Conservation (phyloP, 2,888 invertebrate genomes). For the Lasioglossum oenotherae region DNA sequence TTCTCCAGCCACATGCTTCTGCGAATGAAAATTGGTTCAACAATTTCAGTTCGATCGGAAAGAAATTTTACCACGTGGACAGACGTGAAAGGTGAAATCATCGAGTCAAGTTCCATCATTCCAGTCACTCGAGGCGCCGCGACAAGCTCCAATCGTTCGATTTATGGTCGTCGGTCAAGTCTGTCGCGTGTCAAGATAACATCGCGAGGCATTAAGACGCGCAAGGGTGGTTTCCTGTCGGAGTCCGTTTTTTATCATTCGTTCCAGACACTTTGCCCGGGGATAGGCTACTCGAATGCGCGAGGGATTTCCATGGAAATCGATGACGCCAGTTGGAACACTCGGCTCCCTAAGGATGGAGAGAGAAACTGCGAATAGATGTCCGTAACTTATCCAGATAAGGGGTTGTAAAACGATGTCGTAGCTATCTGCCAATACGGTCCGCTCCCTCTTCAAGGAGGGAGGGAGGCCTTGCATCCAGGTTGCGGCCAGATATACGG, state of each 20-base stretch:
- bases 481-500: conserved; percentile 75
- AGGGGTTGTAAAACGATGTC: conserved; percentile 83
- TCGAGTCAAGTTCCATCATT: not conserved
- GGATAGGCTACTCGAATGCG: conserved; percentile 36
- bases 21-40: not conserved
- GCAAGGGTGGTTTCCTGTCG: not conserved
- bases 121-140: not conserved
- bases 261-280: conserved; percentile 27
- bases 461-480: conserved; percentile 63
- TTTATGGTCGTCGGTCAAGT: conserved; percentile 3
- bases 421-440: conserved; percentile 82
- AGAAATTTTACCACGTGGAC: not conserved
- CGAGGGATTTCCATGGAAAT: conserved; percentile 78
- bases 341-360: conserved; percentile 63
- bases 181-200: conserved; percentile 52
- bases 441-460: conserved; percentile 60
- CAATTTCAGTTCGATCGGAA: not conserved
- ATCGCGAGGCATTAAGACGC: not conserved
- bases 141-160: not conserved
- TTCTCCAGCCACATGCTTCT: too few species aligned
- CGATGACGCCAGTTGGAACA: conserved; percentile 75
- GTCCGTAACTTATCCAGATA: conserved; percentile 82
- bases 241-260: conserved; percentile 45
- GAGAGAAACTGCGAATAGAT: conserved; percentile 70
- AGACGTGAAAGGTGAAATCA: not conserved